Percentiles rank a stretch among this genome's conserved stretches.
phyloP scores from a whole-genome alignment of 2,113 vertebrate genomes.

The Charadrius vociferus region DNA sequence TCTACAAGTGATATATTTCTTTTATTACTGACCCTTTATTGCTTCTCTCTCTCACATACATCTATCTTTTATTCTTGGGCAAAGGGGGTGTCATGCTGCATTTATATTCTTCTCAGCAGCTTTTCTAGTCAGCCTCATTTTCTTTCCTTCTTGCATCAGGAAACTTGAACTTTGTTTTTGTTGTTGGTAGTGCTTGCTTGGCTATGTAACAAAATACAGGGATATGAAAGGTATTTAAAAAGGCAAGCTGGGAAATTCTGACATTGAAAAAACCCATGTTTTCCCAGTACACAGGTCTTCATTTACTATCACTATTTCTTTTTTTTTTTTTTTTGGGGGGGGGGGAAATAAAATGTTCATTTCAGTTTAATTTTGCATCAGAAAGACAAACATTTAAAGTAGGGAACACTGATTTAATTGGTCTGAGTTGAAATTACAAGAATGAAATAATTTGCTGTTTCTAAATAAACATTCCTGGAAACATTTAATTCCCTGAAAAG shows the following conservation, averaged over 20 bases:
- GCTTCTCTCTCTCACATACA: constrained; percentile 22
- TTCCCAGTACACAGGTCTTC: neutral
- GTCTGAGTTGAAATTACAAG: neutral
- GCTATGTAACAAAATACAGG: neutral
- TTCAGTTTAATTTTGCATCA: neutral
- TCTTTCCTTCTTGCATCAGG: neutral
- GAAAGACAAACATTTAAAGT: neutral
- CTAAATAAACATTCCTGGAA: neutral
- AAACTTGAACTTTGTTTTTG: neutral
- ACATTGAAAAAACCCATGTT: neutral
- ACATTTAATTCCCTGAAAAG: neutral
- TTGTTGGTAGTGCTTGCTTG: neutral
- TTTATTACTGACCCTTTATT: constrained; percentile 72
- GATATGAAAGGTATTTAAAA: neutral
- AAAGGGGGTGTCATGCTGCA: neutral
- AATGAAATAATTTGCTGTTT: neutral
- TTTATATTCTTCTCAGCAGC: constrained; percentile 30
- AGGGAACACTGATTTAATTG: neutral
- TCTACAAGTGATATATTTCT: constrained; percentile 69
- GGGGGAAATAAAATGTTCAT: neutral
- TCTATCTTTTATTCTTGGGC: constrained; percentile 4
- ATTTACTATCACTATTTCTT: neutral
- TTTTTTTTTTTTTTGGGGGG: neutral
- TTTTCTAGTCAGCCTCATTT: neutral
- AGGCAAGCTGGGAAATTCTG: neutral